These are phyloP conservation scores for Rhagologus leucostigma DNA, from an alignment of 2,113 vertebrate genomes.

Conservation along the genomic window DNA sequence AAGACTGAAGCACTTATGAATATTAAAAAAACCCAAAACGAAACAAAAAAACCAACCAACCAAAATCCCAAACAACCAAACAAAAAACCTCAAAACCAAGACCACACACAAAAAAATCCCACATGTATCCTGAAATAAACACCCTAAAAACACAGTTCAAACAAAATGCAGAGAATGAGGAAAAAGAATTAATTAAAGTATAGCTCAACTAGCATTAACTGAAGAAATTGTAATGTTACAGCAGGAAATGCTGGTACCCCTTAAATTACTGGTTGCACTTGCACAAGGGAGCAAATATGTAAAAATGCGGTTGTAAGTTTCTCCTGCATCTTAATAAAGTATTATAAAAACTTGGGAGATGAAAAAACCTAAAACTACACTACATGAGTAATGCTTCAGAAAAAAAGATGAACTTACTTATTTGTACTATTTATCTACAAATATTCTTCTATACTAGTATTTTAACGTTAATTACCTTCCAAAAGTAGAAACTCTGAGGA, in stretches of 20 bases:
- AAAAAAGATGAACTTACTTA: neutral
- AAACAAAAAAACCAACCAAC: neutral
- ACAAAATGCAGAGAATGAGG: neutral
- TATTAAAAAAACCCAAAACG: neutral
- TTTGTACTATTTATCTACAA: neutral
- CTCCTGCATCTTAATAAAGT: neutral
- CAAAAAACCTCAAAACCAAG: neutral
- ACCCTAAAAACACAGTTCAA: neutral
- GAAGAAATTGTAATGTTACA: neutral
- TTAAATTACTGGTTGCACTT: neutral
- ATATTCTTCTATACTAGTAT: neutral
- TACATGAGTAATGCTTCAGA: neutral
- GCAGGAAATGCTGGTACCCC: neutral
- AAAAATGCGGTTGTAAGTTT: neutral
- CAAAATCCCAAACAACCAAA: neutral
- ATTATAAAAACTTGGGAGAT: neutral
- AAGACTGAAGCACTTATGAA: fast-evolving
- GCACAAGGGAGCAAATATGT: neutral
- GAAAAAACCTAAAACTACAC: neutral
- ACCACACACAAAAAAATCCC: neutral
- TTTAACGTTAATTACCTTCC: neutral
- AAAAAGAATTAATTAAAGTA: neutral
- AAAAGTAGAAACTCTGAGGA: neutral
- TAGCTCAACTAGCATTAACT: neutral
- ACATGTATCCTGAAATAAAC: neutral